Conservation (phyloP, 53 echinoderm and acorn worm genomes). For the Crossaster papposus region DNA sequence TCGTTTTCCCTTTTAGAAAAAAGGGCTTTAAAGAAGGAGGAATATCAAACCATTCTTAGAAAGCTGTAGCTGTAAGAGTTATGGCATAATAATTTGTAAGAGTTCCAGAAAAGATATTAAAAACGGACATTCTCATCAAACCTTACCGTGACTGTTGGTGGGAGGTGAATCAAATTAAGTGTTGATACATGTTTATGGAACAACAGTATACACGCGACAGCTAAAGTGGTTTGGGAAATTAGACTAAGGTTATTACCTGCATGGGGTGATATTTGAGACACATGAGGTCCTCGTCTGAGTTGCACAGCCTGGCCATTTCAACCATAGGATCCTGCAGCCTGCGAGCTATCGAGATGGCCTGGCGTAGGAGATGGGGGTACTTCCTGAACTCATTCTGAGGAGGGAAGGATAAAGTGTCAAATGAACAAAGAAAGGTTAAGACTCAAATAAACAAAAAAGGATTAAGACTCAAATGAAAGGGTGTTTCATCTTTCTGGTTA, state of each 20-base stretch:
- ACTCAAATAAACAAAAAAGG: background rate
- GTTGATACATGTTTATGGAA: too few species aligned
- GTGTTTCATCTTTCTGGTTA: too few species aligned
- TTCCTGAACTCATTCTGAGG: constrained; percentile 84
- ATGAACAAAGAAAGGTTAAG: background rate
- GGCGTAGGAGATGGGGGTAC: constrained; percentile 79
- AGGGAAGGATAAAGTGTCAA: background rate
- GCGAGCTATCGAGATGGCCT: constrained; percentile 83
- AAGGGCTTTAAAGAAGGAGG: too few species aligned
- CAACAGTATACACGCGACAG: too few species aligned
- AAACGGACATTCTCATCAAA: too few species aligned
- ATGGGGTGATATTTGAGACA: constrained; percentile 86
- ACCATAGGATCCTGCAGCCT: constrained; percentile 90
- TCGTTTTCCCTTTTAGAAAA: too few species aligned
- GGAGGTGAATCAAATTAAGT: too few species aligned
- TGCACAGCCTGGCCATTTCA: constrained; percentile 87
- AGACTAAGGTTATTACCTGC: constrained; percentile 67
- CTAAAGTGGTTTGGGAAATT: background rate
- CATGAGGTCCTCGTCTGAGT: constrained; percentile 90
- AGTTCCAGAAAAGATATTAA: too few species aligned
- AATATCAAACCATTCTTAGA: too few species aligned
- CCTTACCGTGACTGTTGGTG: too few species aligned
- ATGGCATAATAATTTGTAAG: too few species aligned
- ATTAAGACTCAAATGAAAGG: background rate
- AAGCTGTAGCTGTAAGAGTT: too few species aligned